phyloP scores from a whole-genome alignment of 2,797 vertebrate species.

The Typhlichthys subterraneus region DNA sequence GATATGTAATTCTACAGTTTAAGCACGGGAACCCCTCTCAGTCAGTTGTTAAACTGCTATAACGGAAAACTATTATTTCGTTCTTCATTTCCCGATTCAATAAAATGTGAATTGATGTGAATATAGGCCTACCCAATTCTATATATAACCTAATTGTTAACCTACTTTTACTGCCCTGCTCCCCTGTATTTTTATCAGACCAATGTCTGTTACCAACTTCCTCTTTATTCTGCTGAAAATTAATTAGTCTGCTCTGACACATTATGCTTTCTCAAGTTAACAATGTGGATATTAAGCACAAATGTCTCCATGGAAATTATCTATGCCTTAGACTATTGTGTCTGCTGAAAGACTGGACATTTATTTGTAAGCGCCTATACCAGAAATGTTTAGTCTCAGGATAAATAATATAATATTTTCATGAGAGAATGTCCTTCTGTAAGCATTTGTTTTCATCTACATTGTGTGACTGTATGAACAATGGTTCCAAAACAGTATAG shows the following conservation, averaged over 20 bases:
- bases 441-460: neutral
- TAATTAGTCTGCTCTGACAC: conserved; percentile 70
- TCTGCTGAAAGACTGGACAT: conserved; percentile 54
- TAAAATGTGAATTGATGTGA: too few species aligned
- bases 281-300: conserved; percentile 64
- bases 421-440: neutral
- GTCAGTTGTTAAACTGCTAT: too few species aligned
- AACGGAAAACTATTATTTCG: too few species aligned
- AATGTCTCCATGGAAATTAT: conserved; percentile 69
- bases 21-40: neutral
- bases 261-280: conserved; percentile 40
- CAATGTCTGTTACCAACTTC: conserved; percentile 34
- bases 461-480: neutral
- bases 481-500: neutral
- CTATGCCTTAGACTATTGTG: conserved; percentile 50
- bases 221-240: conserved; percentile 58
- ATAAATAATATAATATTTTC: neutral
- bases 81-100: too few species aligned
- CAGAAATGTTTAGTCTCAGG: conserved; percentile 17
- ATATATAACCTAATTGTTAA: conserved; percentile 12
- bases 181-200: conserved; percentile 47
- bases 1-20: neutral
- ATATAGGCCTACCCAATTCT: too few species aligned
- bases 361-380: conserved; percentile 40
- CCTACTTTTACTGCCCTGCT: conserved; percentile 17